These are phyloP conservation scores for Ichneumon xanthorius DNA, from an alignment of 2,888 invertebrate species.

Conservation along the genomic window DNA sequence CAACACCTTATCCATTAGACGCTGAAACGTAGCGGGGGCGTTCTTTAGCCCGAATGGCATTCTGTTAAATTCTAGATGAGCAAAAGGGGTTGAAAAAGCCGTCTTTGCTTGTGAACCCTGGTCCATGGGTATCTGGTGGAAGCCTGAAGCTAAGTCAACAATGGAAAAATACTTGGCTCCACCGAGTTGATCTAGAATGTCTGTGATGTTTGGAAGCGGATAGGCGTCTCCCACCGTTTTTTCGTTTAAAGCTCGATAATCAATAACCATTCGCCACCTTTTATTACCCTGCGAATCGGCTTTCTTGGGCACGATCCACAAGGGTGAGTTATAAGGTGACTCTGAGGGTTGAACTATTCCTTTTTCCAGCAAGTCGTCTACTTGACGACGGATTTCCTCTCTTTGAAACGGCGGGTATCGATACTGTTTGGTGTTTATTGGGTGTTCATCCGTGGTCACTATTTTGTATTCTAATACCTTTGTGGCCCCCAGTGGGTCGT, in stretches of 20 bases:
- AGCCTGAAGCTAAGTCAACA: not conserved
- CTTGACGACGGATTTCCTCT: conserved; percentile 12
- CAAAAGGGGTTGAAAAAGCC: not conserved
- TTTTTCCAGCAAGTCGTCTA: not conserved
- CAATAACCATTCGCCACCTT: too few species aligned
- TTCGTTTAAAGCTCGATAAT: too few species aligned
- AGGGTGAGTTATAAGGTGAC: too few species aligned
- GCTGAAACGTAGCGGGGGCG: too few species aligned
- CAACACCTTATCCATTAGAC: not conserved
- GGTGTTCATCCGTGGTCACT: not conserved
- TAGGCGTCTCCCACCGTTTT: too few species aligned
- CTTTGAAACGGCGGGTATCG: conserved; percentile 21
- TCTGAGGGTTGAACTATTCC: too few species aligned
- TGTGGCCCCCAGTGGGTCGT: not conserved
- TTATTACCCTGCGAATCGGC: too few species aligned
- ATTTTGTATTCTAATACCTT: not conserved
- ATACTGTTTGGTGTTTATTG: not conserved
- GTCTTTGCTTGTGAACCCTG: not conserved
- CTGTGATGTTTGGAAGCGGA: too few species aligned
- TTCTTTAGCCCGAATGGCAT: not conserved
- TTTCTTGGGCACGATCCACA: too few species aligned
- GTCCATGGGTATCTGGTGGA: too few species aligned
- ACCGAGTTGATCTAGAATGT: not conserved
- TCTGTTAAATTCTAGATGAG: not conserved
- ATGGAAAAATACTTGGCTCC: not conserved